Evolutionary conservation across 2,888 invertebrate species (phyloP).

Genomic region (Trichogramma evanescens): DNA sequence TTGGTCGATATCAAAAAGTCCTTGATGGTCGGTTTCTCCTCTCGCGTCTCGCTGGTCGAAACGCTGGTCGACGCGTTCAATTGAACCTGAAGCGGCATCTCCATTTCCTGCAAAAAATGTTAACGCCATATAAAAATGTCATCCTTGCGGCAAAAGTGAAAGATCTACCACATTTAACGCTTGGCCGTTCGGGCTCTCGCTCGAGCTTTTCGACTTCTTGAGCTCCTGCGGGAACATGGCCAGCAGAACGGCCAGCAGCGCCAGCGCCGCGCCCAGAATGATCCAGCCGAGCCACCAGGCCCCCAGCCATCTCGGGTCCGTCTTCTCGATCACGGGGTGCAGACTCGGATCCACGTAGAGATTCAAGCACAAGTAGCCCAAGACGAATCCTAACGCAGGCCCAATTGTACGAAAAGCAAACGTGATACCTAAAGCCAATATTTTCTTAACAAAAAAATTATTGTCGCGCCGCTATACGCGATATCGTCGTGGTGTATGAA

Average conservation of each 20-base stretch:
- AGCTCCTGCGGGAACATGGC: slow-evolving; percentile 59
- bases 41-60: background rate
- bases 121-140: slow-evolving; percentile 23
- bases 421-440: slow-evolving; percentile 44
- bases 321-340: slow-evolving; percentile 54
- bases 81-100: background rate
- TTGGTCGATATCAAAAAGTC: slow-evolving; percentile 56
- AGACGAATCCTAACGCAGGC: slow-evolving; percentile 56
- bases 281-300: slow-evolving; percentile 73
- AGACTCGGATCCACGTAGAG: slow-evolving; percentile 56
- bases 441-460: too few relatives aligned
- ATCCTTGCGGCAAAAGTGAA: too few relatives aligned
- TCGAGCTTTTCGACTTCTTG: slow-evolving; percentile 35
- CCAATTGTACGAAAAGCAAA: slow-evolving; percentile 51
- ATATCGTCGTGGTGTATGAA: too few relatives aligned
- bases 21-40: slow-evolving; percentile 32
- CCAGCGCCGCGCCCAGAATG: slow-evolving; percentile 52
- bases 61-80: background rate
- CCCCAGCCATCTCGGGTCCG: slow-evolving; percentile 65
- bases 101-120: slow-evolving; percentile 29
- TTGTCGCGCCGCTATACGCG: too few relatives aligned
- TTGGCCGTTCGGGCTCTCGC: slow-evolving; percentile 18
- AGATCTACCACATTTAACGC: background rate
- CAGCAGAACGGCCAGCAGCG: slow-evolving; percentile 56
- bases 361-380: slow-evolving; percentile 52